Percentiles rank a stretch among this genome's conserved stretches.
Conservation (phyloP, 2,888 invertebrate genomes). For the Habroteleia sp. region DNA sequence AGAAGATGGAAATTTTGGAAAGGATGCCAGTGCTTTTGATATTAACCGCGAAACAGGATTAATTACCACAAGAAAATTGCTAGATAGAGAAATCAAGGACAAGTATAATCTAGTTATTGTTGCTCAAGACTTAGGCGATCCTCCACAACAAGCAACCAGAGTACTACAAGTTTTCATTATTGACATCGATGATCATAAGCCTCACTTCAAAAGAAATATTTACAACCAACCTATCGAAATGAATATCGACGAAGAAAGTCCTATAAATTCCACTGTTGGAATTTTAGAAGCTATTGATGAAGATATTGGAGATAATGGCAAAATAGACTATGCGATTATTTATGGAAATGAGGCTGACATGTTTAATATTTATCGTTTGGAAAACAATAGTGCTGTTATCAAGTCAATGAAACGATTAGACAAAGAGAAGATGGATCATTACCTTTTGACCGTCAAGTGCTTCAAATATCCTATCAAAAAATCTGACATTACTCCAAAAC, state of each 20-base stretch:
- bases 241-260: conserved; percentile 85
- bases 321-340: conserved; percentile 87
- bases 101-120: conserved; percentile 89
- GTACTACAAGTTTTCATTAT: conserved; percentile 86
- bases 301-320: conserved; percentile 88
- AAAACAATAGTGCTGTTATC: conserved; percentile 85
- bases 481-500: conserved; percentile 80
- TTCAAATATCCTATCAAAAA: conserved; percentile 82
- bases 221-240: conserved; percentile 85
- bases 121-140: conserved; percentile 90
- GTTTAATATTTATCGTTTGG: conserved; percentile 84
- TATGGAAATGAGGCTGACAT: conserved; percentile 87
- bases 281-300: conserved; percentile 87
- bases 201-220: conserved; percentile 86
- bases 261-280: conserved; percentile 86
- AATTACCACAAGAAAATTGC: conserved; percentile 85
- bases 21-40: conserved; percentile 75
- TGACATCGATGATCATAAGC: conserved; percentile 91
- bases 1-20: conserved; percentile 84
- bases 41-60: conserved; percentile 84
- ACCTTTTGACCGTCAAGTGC: conserved; percentile 87
- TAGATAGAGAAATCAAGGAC: conserved; percentile 89
- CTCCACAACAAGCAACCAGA: conserved; percentile 88
- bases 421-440: conserved; percentile 84
- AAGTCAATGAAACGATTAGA: conserved; percentile 85